phyloP scores from a whole-genome alignment of 92 coral and sea anemone species.

The Diadumene lineata region DNA sequence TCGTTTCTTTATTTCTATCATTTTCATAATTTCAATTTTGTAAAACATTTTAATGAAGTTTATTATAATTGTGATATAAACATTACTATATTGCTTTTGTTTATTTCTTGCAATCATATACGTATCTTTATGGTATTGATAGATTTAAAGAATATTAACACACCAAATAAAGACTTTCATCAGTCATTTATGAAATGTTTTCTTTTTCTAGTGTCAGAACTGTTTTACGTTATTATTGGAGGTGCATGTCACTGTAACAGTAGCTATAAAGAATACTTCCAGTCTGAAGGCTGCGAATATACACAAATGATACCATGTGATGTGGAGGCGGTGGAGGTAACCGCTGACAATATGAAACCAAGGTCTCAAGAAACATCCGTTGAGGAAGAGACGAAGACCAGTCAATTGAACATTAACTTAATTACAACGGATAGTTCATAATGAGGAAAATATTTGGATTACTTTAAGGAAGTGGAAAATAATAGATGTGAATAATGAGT shows the following conservation, averaged over 20 bases:
- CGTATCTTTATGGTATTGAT: too few relatives aligned
- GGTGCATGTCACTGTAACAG: constrained; percentile 68
- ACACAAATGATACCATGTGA: constrained; percentile 82
- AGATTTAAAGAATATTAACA: too few relatives aligned
- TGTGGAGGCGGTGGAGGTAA: constrained; percentile 50
- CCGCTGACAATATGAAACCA: constrained; percentile 40
- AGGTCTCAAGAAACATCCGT: constrained; percentile 14
- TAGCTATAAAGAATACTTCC: constrained; percentile 29
- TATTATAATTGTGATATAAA: too few relatives aligned
- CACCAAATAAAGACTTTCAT: neutral
- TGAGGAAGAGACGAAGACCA: neutral
- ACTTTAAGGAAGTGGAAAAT: neutral
- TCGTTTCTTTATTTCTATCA: too few relatives aligned
- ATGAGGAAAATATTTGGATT: neutral
- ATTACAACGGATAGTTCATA: neutral
- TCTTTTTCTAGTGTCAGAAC: constrained; percentile 49
- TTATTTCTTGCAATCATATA: too few relatives aligned
- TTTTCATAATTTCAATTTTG: too few relatives aligned
- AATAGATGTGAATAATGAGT: neutral
- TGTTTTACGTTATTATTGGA: constrained; percentile 51
- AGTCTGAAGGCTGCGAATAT: constrained; percentile 70
- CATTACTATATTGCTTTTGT: too few relatives aligned
- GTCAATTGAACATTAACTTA: neutral
- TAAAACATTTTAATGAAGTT: too few relatives aligned
- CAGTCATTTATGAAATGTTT: neutral